These are phyloP conservation scores for Otus sunia DNA, from an alignment of 2,113 vertebrate genomes.

Conservation along the genomic window DNA sequence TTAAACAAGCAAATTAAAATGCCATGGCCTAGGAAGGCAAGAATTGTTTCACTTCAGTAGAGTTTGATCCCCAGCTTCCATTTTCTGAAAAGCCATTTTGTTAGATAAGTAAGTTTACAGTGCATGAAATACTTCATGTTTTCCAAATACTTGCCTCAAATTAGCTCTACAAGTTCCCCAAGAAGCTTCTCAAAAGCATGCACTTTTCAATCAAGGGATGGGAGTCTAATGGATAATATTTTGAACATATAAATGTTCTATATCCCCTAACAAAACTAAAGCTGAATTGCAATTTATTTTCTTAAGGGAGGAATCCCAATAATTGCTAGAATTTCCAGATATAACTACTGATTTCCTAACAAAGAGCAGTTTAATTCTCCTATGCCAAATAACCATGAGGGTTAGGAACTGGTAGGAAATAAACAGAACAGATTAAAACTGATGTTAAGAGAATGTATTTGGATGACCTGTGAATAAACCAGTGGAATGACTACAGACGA, in stretches of 20 bases:
- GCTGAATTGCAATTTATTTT: neutral
- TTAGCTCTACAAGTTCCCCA: neutral
- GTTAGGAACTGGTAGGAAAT: neutral
- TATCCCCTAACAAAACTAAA: neutral
- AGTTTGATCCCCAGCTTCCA: neutral
- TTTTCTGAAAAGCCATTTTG: neutral
- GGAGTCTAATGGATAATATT: neutral
- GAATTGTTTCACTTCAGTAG: neutral
- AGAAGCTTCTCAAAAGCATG: neutral
- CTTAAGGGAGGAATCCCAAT: neutral
- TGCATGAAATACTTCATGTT: neutral
- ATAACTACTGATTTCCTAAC: neutral
- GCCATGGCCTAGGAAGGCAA: neutral
- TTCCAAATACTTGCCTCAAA: neutral
- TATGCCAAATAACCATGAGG: neutral
- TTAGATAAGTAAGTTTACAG: neutral
- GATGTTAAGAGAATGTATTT: neutral
- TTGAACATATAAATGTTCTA: neutral
- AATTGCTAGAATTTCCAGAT: neutral
- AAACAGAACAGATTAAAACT: neutral
- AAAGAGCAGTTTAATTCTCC: neutral
- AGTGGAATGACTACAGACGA: neutral
- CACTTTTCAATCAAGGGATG: neutral
- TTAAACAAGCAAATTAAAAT: slow-evolving; percentile 36
- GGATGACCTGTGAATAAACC: neutral